These are phyloP conservation scores for Chiloscyllium punctatum DNA, from an alignment of 2,797 vertebrate genomes.

Conservation along the genomic window DNA sequence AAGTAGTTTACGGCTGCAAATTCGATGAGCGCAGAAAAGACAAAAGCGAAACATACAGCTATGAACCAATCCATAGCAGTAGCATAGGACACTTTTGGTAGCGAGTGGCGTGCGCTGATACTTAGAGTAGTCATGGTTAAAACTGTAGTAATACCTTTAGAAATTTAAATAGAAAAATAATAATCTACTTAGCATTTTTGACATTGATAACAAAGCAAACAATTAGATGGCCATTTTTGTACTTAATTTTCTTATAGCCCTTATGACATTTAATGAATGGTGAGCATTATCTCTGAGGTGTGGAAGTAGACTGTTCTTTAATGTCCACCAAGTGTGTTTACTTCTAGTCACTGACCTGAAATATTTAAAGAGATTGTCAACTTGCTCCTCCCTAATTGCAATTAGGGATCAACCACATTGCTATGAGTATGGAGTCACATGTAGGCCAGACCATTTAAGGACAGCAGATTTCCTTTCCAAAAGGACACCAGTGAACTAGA, in stretches of 20 bases:
- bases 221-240: not conserved
- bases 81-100: conserved; percentile 91
- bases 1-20: conserved; percentile 97
- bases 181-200: not conserved
- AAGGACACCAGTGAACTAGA: too few relatives aligned
- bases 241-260: not conserved
- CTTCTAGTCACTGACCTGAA: not conserved
- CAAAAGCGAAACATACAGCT: conserved; percentile 91
- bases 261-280: not conserved
- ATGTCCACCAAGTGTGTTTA: not conserved
- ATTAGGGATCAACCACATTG: too few relatives aligned
- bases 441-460: too few relatives aligned
- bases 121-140: conserved; percentile 92
- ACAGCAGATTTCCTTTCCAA: too few relatives aligned
- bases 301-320: not conserved
- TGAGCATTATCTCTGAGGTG: not conserved
- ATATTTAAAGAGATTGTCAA: not conserved
- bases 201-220: not conserved
- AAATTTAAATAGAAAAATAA: conserved; percentile 39
- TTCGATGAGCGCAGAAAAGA: conserved; percentile 91
- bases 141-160: conserved; percentile 85
- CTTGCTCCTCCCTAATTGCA: too few relatives aligned
- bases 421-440: too few relatives aligned
- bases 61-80: conserved; percentile 98
- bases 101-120: conserved; percentile 86